Base-by-base conservation (phyloP, 2,888 invertebrate genomes). In the Lycophotia porphyrea region DNA sequence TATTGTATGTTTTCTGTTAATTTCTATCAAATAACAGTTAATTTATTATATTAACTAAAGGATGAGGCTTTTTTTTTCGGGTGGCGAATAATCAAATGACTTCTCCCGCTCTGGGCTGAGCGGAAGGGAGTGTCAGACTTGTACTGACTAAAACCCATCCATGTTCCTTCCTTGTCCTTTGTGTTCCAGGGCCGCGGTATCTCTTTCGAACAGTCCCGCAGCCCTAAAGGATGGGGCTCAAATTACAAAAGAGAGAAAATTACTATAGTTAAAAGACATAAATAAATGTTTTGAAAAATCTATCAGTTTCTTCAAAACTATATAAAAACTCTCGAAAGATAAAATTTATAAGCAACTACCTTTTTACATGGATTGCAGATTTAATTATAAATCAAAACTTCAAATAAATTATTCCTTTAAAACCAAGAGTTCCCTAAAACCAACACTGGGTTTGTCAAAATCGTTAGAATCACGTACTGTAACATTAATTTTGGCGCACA, bases 401-500 rank as follows among this genome's bases (percentile, higher is more conserved):
- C 0, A 52, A 31, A n/a, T 24, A 34, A 3, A 64, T 58, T 66
- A 52, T 68, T 71, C 69, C 27, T 5, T 52, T 55, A 1, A 42
- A 47, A 55, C 31, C 13, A 15, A 52, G 34, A 18, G 27, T 58
- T 69, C n/a, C 77, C 52, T 39, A 64, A 65, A 72, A 55, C n/a
- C 42, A 72, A 72, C n/a, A 55, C 55, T 18, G 49, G 18, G 13
- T 24, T 65, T 75, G 79, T 61, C 83, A 69, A 79, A 83, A 65
- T 27, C 61, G 34, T 63, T n/a, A 31, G 42, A 55, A 74, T 61
- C 69, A 77, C 84, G 84, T 81, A 77, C 71, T 47, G 69, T 13
- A 63, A 55, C 76, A 81, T 80, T 74, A 71, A 84, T 81, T 84
- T 83, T 27, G 44, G 27, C 36, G n/a, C 63, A 64, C 74, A 60